Conservation (phyloP, 2,888 invertebrate species). For the Endotricha flammealis region DNA sequence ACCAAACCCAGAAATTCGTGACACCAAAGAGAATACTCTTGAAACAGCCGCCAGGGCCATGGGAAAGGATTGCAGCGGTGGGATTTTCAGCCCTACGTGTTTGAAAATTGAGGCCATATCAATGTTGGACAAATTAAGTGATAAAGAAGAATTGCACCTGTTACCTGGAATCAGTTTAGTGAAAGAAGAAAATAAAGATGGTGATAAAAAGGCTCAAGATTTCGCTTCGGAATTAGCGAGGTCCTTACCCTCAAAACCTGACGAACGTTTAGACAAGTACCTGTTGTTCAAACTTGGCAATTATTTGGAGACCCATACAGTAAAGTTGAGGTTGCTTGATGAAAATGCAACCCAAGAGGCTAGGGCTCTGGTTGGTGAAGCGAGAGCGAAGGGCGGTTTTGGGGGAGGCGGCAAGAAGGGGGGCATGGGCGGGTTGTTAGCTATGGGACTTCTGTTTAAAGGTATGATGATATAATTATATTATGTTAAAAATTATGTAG, state of each 20-base stretch:
- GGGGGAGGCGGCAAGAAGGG: constrained; percentile 68
- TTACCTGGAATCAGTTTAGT: constrained; percentile 81
- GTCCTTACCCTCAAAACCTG: constrained; percentile 86
- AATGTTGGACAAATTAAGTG: constrained; percentile 56
- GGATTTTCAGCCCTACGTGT: constrained; percentile 63
- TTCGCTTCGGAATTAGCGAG: constrained; percentile 85
- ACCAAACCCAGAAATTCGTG: constrained; percentile 50
- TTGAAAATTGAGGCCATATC: constrained; percentile 67
- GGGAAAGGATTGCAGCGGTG: constrained; percentile 58
- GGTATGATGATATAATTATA: constrained; percentile 55
- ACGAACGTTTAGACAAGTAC: constrained; percentile 86
- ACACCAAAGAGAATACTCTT: constrained; percentile 37
- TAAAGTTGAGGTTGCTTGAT: constrained; percentile 84
- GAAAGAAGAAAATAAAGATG: constrained; percentile 79
- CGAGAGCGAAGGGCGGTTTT: constrained; percentile 70
- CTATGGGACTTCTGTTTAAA: constrained; percentile 81
- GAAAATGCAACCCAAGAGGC: constrained; percentile 79
- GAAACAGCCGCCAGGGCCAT: constrained; percentile 49
- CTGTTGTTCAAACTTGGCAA: constrained; percentile 83
- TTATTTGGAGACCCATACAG: constrained; percentile 85
- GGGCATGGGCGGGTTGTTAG: constrained; percentile 73
- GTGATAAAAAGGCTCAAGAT: constrained; percentile 81
- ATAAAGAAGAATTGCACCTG: constrained; percentile 57
- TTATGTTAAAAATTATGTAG: constrained; percentile 12
- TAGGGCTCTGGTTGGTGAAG: constrained; percentile 74